Evolutionary conservation across 2,113 vertebrate genomes (phyloP), one percentile per base, ranked within the genome.

Genomic region (Sander vitreus): DNA sequence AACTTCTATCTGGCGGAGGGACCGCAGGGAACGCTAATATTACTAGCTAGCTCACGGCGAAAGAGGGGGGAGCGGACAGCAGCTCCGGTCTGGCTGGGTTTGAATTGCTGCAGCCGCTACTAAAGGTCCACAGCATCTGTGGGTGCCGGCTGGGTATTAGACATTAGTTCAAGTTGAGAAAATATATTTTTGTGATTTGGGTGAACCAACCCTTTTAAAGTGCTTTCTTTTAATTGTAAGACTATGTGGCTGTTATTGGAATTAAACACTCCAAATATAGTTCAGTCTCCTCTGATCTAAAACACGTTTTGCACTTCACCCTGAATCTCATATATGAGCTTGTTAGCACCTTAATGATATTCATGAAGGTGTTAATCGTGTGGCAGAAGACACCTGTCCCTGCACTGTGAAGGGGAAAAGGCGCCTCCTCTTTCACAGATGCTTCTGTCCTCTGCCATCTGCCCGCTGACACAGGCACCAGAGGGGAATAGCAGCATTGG

Each of bases 301-400:
- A 76, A 51, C 59, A 81, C 30, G 60, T 60, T 19, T 16, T 59
- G 19, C 19, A 12, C 48, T 3, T 72, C 73, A 59, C 60, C 82
- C 59, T 76, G 73, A 84, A 69, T 75, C 27, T 86, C 47, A 23
- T 33, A 3, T 14, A 50, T n/a, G 43, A 71, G 76, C 87, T 79
- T 60, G 70, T 88, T 87, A 73, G 74, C 88, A 51, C 78, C 59
- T 83, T 78, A 83, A 82, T 86, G 75, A 9, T 65, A 89, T 91
- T 90, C 84, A 82, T 80, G 85, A 83, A 80, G 70, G 81, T 85
- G 86, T 85, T 83, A 76, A 84, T 83, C 71, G 75, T 74, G 83
- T 47, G 54, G 78, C 88, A 83, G 90, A 87, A 76, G 87, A 90
- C 88, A 88, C 90, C 89, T 90, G 90, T 83, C 81, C 53, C 54